Conservation (phyloP, 2,888 invertebrate genomes). For the Diaprepes abbreviatus region DNA sequence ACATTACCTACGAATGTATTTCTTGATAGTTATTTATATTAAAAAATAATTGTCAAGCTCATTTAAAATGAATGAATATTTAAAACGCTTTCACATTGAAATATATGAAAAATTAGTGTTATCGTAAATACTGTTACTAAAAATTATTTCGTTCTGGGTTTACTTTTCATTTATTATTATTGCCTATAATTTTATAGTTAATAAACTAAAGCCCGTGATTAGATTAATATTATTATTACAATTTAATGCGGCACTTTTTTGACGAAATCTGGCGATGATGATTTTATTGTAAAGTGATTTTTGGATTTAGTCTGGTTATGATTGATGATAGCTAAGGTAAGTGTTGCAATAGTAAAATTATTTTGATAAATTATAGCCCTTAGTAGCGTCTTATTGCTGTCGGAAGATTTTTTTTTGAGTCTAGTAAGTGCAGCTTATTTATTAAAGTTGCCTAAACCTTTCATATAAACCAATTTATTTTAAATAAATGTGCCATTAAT, state of each 20-base stretch:
- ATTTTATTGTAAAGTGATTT: background rate
- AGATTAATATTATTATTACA: background rate
- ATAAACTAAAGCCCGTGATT: conserved; percentile 1
- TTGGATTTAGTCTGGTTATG: background rate
- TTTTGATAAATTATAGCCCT: too few relatives aligned
- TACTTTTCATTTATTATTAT: conserved; percentile 9
- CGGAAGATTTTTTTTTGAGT: too few relatives aligned
- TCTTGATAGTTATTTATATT: background rate
- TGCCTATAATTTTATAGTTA: conserved; percentile 1
- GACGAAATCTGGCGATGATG: background rate
- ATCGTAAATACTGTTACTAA: background rate
- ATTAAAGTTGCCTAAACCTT: too few relatives aligned
- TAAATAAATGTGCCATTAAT: too few relatives aligned
- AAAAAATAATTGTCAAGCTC: too few relatives aligned
- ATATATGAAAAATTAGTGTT: too few relatives aligned
- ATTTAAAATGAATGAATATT: too few relatives aligned
- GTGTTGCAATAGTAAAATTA: too few relatives aligned
- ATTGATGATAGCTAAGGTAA: background rate
- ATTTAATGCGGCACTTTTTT: background rate
- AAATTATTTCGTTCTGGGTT: background rate
- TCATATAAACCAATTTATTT: too few relatives aligned
- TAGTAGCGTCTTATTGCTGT: too few relatives aligned
- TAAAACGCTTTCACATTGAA: too few relatives aligned
- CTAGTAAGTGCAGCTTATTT: too few relatives aligned
- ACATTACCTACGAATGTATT: background rate